phyloP scores from a whole-genome alignment of 2,113 vertebrate species.

The Bufo gargarizans region DNA sequence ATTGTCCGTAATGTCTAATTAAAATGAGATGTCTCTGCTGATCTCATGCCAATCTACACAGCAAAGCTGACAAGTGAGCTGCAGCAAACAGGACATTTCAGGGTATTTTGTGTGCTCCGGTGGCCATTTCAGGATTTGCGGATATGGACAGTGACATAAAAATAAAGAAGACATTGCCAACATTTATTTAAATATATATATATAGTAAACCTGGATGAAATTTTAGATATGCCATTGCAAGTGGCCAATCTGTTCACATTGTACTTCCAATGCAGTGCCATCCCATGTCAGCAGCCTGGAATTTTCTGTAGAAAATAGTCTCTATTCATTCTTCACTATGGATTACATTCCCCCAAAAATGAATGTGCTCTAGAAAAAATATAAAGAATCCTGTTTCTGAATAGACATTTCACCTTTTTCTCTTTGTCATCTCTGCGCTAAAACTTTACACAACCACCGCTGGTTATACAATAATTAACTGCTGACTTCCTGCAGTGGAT shows the following conservation, averaged over 20 bases:
- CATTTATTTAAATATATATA: no score
- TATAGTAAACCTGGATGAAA: no score
- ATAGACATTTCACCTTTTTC: not conserved
- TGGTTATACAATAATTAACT: not conserved
- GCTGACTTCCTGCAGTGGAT: not conserved
- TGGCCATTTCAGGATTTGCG: no score
- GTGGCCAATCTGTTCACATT: no score
- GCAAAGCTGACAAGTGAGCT: not conserved
- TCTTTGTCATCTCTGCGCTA: not conserved
- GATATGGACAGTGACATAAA: not conserved
- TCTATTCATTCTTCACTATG: no score
- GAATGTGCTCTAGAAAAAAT: not conserved
- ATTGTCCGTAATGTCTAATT: no score
- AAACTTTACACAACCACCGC: not conserved
- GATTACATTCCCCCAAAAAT: no score
- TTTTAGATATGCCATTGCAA: no score
- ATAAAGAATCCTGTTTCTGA: not conserved
- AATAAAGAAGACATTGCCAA: no score
- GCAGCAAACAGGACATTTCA: not conserved
- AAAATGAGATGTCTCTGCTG: not conserved
- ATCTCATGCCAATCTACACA: not conserved
- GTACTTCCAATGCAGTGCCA: no score
- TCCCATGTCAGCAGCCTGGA: no score
- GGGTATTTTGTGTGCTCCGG: not conserved
- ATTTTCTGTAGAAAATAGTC: no score